Evolutionary conservation across 2,113 vertebrate species (phyloP).

Genomic region (Ceyx cyanopectus): DNA sequence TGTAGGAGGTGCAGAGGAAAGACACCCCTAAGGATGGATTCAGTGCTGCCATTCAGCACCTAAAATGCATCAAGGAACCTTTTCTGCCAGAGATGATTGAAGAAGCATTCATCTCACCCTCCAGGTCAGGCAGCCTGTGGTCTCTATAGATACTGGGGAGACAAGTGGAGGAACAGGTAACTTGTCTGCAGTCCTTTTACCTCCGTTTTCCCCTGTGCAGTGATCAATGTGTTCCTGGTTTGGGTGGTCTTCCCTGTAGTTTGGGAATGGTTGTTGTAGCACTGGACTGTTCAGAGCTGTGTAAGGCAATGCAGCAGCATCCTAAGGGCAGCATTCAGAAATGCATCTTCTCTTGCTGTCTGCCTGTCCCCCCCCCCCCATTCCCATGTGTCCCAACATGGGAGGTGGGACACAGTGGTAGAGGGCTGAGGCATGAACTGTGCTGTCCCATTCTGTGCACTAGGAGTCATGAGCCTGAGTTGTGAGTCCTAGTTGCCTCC

Average conservation of each 20-base stretch:
- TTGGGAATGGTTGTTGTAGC: neutral
- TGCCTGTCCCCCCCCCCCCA: neutral
- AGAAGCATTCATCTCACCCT: neutral
- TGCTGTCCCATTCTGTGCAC: neutral
- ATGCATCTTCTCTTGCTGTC: rapidly evolving
- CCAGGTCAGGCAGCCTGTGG: neutral
- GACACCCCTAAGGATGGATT: neutral
- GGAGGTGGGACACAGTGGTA: neutral
- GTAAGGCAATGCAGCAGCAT: neutral
- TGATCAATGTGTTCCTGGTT: neutral
- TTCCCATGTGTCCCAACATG: neutral
- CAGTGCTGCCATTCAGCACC: neutral
- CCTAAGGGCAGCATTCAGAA: neutral
- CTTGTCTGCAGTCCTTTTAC: neutral
- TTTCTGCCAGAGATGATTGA: neutral
- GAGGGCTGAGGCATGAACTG: neutral
- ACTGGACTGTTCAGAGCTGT: neutral
- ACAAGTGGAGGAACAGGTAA: neutral
- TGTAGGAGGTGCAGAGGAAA: neutral
- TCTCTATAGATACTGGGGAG: neutral
- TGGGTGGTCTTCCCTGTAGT: neutral
- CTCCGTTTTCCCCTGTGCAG: neutral
- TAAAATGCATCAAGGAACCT: neutral
- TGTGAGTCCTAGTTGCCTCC: neutral
- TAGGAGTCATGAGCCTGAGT: neutral